A percentile compares a stretch with the other conserved stretches of the same genome.
phyloP scores from a whole-genome alignment of 1,140 invertebrate genomes.

The Drosophila melanica region DNA sequence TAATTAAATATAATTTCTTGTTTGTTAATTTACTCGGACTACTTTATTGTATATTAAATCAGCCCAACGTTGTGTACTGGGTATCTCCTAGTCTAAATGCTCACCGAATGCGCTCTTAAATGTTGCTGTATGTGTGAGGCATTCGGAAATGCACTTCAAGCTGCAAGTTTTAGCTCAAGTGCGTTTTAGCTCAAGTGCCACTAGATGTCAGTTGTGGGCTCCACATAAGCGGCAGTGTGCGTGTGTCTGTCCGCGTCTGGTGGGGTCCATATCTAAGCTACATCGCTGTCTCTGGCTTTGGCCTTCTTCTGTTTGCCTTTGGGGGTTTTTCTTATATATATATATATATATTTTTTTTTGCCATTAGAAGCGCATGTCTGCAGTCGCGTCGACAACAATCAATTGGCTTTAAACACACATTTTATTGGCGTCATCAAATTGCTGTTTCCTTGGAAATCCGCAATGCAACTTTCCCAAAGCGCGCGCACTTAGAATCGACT shows the following conservation, averaged over 20 bases:
- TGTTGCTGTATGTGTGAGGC: constrained; percentile 45
- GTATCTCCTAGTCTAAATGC: too few relatives aligned
- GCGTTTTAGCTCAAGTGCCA: constrained; percentile 73
- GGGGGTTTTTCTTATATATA: not conserved
- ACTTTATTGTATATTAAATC: too few relatives aligned
- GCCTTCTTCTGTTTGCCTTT: constrained; percentile 28
- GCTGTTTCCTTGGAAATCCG: constrained; percentile 60
- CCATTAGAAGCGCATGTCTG: constrained; percentile 78
- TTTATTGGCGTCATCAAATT: constrained; percentile 80
- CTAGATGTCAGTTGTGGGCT: constrained; percentile 74
- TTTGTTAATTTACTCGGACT: too few relatives aligned
- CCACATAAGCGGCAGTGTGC: constrained; percentile 31
- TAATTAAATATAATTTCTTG: too few relatives aligned
- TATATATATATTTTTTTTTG: constrained; percentile 14
- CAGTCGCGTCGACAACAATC: constrained; percentile 68
- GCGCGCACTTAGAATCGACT: constrained; percentile 57
- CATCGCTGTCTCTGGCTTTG: constrained; percentile 14
- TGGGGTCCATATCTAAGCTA: constrained; percentile 34
- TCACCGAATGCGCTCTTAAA: not conserved
- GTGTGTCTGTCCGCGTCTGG: constrained; percentile 45
- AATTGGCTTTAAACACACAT: constrained; percentile 78
- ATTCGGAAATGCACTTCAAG: constrained; percentile 70
- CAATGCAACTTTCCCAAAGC: constrained; percentile 70
- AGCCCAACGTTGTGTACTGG: too few relatives aligned
- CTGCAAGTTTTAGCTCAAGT: constrained; percentile 74